A percentile compares a stretch with the other conserved stretches of the same genome.
These are phyloP conservation scores for Eupithecia exiguata DNA, from an alignment of 2,888 invertebrate genomes.

Conservation along the genomic window DNA sequence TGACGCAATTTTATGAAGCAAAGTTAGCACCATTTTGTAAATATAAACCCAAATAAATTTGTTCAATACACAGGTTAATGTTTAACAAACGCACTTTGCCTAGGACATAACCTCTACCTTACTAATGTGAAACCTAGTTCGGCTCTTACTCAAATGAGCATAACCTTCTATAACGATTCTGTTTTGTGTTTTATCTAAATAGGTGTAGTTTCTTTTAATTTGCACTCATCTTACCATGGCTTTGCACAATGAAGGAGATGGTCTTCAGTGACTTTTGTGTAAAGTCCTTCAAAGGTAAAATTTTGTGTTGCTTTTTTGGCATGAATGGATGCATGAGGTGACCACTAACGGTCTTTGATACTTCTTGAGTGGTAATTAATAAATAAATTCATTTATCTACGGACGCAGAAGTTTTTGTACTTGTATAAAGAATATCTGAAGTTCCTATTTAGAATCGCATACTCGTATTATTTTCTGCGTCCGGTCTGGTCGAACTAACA, in stretches of 20 bases:
- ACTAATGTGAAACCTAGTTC: slow-evolving; percentile 60
- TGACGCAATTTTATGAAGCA: slow-evolving; percentile 14
- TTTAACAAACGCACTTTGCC: slow-evolving; percentile 46
- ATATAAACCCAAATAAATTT: slow-evolving; percentile 16
- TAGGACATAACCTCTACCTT: slow-evolving; percentile 55
- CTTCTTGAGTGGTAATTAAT: neutral
- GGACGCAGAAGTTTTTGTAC: neutral
- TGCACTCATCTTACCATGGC: slow-evolving; percentile 75
- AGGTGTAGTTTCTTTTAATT: slow-evolving; percentile 56
- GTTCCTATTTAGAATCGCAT: neutral
- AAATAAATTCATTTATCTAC: neutral
- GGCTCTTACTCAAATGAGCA: slow-evolving; percentile 42
- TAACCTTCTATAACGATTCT: slow-evolving; percentile 44
- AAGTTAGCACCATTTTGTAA: slow-evolving; percentile 26
- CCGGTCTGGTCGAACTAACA: slow-evolving; percentile 25
- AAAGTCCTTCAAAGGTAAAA: slow-evolving; percentile 77
- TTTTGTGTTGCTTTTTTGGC: slow-evolving; percentile 80
- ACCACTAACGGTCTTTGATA: slow-evolving; percentile 38
- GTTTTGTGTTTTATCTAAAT: slow-evolving; percentile 53
- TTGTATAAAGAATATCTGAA: neutral
- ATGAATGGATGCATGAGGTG: slow-evolving; percentile 62
- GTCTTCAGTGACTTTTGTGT: slow-evolving; percentile 71
- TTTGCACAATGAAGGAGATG: slow-evolving; percentile 79
- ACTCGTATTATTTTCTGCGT: neutral
- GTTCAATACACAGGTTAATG: slow-evolving; percentile 44